Base-by-base conservation (phyloP, 2,888 invertebrate species). In the Eristalinus sepulchralis region DNA sequence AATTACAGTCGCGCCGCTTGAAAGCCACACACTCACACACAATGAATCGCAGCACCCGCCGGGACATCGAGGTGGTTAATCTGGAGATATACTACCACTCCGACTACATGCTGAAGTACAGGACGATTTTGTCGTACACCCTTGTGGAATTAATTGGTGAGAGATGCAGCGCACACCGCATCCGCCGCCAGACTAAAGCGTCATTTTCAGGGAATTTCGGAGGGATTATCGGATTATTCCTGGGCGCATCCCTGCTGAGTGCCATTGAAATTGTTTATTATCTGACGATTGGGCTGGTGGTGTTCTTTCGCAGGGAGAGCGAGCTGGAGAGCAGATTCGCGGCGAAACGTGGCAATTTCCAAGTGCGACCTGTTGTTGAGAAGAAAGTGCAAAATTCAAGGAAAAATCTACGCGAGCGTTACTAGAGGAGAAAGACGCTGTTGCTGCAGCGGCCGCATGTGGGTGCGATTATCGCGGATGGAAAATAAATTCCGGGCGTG, bases 201-300 rank as follows among this genome's bases (percentile, higher is more conserved):
- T 39, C 47, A 68, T 75, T 83, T 88, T 22, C 60, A 93, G 93
- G 93, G 27, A 92, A 91, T 73, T 93, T 94, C 88, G 93, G 93
- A 24, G 93, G 93, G 13, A 92, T 93, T 64, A 93, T 93, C 67
- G 93, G 94, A 5, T 91, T 94, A n/a, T 93, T 93, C 88, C 89
- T 93, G 34, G 93, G 93, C 2, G 93, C 92, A 66, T 94, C 93
- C 0, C 88, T 93, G 0, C 89, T 93, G 6, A 93, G 93, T 89
- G 92, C 90, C 24, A 89, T 91, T 11, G 93, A 93, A 88, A 67
- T 93, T 27, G 59, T 92, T 66, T 94, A 93, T 88, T 92, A 91
- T 79, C 89, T 90, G 1, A 90, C 91, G 4, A 89, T 92, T 36
- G 91, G 92, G 3, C 75, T 92, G 2, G 90, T 89, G 78, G 88